Base-by-base conservation (phyloP, 2,113 vertebrate species). In the Apteryx mantelli region DNA sequence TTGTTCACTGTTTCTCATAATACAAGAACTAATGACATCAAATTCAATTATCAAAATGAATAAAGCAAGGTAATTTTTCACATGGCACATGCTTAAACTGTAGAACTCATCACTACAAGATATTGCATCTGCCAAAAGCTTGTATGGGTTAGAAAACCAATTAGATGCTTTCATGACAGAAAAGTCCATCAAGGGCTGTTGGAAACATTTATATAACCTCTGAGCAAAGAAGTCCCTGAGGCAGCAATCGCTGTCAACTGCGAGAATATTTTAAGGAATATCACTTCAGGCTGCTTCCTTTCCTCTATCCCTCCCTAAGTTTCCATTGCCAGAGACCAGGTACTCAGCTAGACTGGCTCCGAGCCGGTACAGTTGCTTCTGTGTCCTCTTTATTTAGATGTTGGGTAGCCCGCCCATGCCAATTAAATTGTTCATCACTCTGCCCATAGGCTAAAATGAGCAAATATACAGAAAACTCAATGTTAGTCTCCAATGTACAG, bases 281-380 rank as follows among this genome's bases (percentile, higher is more conserved):
- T 86, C 88, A n/a, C 19, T 52, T 2, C 1, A 82, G 74, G 20
- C 4, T 85, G 56, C 71, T 60, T 34, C 50, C 66, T 89, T 82
- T 10, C 44, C 7, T 77, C 19, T 69, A 0, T 44, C 40, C 24
- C 24, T 87, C 11, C 34, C 7, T 3, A 70, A 53, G 25, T 88
- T 76, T 36, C 36, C 13, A 2, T 22, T 1, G 0, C 13, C 46
- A 36, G 32, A 53, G 25, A 42, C n/a, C 0, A 0, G n/a, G 24
- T 20, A n/a, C 13, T 53, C 44, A 48, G n/a, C 7, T 24, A 13
- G 75, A 48, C 42, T 76, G 34, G 60, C 48, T 78, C 38, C 26
- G 60, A 65, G 36, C 5, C 19, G 2, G 17, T 17, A 46, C 22
- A 38, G 40, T 7, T 4, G 0, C 42, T 40, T 55, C 18, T 30